Percentiles rank a stretch among this genome's conserved stretches.
Evolutionary conservation across 2,888 invertebrate genomes (phyloP).

Genomic region (Sympetrum striolatum): DNA sequence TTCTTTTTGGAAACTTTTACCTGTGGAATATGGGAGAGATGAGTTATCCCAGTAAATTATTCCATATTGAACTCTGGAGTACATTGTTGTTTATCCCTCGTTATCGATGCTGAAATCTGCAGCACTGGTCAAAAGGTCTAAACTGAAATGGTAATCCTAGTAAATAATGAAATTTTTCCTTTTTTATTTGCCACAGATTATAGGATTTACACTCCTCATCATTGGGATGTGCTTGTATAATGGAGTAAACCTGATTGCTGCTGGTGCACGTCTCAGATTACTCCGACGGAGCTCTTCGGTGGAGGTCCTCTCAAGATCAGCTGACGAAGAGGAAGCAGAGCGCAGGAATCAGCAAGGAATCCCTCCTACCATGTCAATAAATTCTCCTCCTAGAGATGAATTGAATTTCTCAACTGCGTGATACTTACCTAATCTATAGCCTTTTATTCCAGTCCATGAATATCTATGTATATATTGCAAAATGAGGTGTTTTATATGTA

Average conservation of each 20-base stretch:
- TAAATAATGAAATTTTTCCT: not conserved
- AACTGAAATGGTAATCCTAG: too few species aligned
- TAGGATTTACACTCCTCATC: conserved; percentile 80
- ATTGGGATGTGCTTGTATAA: conserved; percentile 87
- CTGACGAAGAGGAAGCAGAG: conserved; percentile 29
- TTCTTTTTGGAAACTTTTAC: too few species aligned
- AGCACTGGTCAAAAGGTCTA: too few species aligned
- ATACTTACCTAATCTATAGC: not conserved
- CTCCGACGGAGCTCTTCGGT: conserved; percentile 6
- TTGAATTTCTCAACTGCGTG: conserved; percentile 28
- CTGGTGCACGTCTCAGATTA: not conserved
- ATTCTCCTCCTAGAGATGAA: not conserved
- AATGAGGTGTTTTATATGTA: not conserved
- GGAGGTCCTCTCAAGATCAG: conserved; percentile 2
- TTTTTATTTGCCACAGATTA: conserved; percentile 61
- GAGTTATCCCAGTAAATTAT: not conserved
- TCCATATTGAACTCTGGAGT: too few species aligned
- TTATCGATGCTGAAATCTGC: too few species aligned
- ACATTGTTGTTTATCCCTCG: too few species aligned
- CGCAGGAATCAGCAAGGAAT: not conserved
- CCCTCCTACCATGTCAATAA: not conserved
- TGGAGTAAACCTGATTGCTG: conserved; percentile 56
- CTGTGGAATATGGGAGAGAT: too few species aligned
- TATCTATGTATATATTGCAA: not conserved
- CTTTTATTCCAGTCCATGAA: not conserved